phyloP scores from a whole-genome alignment of 2,113 vertebrate genomes.

The Atlantisia rogersi region DNA sequence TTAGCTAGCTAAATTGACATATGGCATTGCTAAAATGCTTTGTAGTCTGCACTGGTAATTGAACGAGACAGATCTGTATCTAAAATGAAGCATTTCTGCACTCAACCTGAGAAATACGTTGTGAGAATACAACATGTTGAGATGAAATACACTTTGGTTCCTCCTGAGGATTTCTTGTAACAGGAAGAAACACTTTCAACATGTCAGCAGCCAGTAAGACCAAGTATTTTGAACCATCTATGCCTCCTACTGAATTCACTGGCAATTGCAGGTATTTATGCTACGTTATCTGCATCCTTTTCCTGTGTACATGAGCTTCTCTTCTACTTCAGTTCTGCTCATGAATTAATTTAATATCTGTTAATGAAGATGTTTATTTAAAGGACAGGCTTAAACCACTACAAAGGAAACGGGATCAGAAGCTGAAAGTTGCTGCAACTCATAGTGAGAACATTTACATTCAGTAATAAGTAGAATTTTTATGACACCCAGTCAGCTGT shows the following conservation, averaged over 20 bases:
- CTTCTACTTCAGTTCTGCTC: not conserved
- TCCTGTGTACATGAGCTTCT: not conserved
- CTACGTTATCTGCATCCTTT: not conserved
- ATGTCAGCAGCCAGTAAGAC: not conserved
- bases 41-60: not conserved
- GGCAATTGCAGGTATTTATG: not conserved
- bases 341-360: not conserved
- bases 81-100: not conserved
- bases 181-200: not conserved
- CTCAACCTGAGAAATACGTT: not conserved
- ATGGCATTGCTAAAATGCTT: conserved; percentile 5
- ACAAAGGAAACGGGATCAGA: not conserved
- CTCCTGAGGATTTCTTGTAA: not conserved
- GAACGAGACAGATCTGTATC: not conserved
- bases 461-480: not conserved
- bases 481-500: not conserved
- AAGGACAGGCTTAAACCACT: not conserved
- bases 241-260: not conserved
- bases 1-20: not conserved
- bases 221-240: not conserved
- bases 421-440: not conserved
- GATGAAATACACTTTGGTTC: not conserved
- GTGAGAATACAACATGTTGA: not conserved
- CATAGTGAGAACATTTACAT: not conserved
- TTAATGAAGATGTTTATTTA: conserved; percentile 3